A percentile compares a stretch with the other conserved stretches of the same genome.
These are phyloP conservation scores for Lamellibrachia luymesi DNA, from an alignment of 1,140 invertebrate species.

Conservation along the genomic window DNA sequence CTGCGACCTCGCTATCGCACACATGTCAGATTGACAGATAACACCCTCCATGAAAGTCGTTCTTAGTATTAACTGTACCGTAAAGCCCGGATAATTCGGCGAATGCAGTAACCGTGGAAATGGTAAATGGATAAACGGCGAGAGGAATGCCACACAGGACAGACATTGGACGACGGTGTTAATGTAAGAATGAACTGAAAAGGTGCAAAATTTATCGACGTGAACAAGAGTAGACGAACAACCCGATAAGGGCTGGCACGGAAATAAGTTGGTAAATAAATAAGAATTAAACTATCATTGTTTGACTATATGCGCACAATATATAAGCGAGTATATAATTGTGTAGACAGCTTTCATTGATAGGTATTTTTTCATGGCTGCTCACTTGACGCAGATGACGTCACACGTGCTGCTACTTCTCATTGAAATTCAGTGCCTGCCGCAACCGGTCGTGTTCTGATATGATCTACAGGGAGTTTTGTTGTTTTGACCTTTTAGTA, in stretches of 20 bases:
- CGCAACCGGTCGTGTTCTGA: neutral
- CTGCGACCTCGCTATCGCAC: neutral
- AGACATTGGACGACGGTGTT: neutral
- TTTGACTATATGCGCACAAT: neutral
- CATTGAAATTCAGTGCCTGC: neutral
- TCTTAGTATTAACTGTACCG: neutral
- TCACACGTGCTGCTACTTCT: neutral
- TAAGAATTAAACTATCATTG: too few species aligned
- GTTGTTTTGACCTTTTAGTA: neutral
- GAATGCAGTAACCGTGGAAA: neutral
- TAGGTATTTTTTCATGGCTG: neutral
- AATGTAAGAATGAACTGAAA: neutral
- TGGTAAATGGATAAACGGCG: neutral
- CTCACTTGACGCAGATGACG: neutral
- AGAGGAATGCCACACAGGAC: neutral
- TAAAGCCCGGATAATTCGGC: neutral
- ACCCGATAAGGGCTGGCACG: neutral
- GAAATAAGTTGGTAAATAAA: neutral
- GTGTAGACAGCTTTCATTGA: too few species aligned
- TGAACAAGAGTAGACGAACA: neutral
- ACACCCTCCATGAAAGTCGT: neutral
- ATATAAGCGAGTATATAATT: too few species aligned
- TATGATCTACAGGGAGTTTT: neutral
- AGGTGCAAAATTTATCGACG: neutral
- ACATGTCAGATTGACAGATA: neutral